Percentiles rank a stretch among this genome's conserved stretches.
Conservation (phyloP, 2,888 invertebrate genomes). For the Cheilosia grossa region DNA sequence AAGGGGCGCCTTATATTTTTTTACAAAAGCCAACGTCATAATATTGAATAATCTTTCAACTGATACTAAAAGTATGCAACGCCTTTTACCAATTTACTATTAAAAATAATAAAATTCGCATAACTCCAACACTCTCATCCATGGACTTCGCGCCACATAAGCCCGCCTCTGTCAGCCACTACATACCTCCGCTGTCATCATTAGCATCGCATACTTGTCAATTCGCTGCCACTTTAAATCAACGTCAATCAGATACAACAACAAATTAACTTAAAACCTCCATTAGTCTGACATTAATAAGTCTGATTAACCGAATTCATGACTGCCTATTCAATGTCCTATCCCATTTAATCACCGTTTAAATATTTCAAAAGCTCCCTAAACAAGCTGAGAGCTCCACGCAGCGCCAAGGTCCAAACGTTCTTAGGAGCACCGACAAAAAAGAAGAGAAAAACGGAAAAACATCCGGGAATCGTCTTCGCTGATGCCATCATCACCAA, state of each 20-base stretch:
- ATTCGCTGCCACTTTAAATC: slow-evolving; percentile 35
- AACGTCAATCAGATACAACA: slow-evolving; percentile 45
- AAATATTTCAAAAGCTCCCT: slow-evolving; percentile 46
- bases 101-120: neutral
- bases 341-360: slow-evolving; percentile 39
- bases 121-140: neutral
- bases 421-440: neutral
- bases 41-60: too few relatives aligned
- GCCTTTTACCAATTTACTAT: too few relatives aligned
- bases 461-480: slow-evolving; percentile 21
- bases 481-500: slow-evolving; percentile 13
- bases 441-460: neutral
- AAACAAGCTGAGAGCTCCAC: slow-evolving; percentile 9
- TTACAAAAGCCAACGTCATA: too few relatives aligned
- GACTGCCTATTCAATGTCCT: slow-evolving; percentile 31
- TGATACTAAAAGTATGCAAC: too few relatives aligned
- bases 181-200: slow-evolving; percentile 10
- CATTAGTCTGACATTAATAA: slow-evolving; percentile 59
- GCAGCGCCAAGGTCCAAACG: neutral
- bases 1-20: too few relatives aligned
- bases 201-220: neutral
- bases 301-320: slow-evolving; percentile 35
- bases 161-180: too few relatives aligned
- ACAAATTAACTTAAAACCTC: slow-evolving; percentile 62
- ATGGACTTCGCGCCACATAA: too few relatives aligned